Evolutionary conservation across 2,888 invertebrate species (phyloP).

Genomic region (Cryptocheilus praepositus): DNA sequence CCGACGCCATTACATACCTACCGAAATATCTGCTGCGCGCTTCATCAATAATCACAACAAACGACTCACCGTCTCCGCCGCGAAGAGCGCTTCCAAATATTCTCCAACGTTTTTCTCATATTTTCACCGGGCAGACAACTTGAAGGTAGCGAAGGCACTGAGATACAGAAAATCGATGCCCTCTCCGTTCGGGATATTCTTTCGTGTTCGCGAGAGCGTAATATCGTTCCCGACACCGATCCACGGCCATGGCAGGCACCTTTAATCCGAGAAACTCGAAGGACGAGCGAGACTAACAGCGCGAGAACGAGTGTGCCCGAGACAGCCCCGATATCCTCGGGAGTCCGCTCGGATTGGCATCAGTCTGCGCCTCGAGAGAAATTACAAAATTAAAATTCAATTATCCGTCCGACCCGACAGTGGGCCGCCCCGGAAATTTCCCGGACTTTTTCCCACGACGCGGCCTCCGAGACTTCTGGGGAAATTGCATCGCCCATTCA

Average conservation of each 20-base stretch:
- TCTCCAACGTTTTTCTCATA: too few species aligned
- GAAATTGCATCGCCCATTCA: constrained; percentile 59
- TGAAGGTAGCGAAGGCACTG: too few species aligned
- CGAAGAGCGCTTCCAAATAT: too few species aligned
- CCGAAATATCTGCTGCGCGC: too few species aligned
- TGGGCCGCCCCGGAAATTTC: constrained; percentile 45
- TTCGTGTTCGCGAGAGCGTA: constrained; percentile 1
- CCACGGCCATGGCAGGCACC: background rate
- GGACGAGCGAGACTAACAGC: constrained; percentile 18
- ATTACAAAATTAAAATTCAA: constrained; percentile 67
- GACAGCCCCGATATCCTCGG: constrained; percentile 49
- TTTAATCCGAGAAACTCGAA: constrained; percentile 9
- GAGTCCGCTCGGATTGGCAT: constrained; percentile 47
- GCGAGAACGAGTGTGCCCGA: constrained; percentile 22
- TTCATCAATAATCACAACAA: too few species aligned
- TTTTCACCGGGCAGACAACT: too few species aligned
- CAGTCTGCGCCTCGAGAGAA: constrained; percentile 46
- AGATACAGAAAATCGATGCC: too few species aligned
- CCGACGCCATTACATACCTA: too few species aligned
- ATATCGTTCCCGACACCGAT: background rate
- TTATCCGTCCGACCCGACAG: constrained; percentile 55
- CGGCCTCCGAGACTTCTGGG: constrained; percentile 53
- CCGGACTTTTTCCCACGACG: constrained; percentile 46
- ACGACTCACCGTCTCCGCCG: too few species aligned
- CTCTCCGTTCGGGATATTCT: background rate